Evolutionary conservation across 1,140 invertebrate species (phyloP).

Genomic region (Teleogryllus occipitalis): DNA sequence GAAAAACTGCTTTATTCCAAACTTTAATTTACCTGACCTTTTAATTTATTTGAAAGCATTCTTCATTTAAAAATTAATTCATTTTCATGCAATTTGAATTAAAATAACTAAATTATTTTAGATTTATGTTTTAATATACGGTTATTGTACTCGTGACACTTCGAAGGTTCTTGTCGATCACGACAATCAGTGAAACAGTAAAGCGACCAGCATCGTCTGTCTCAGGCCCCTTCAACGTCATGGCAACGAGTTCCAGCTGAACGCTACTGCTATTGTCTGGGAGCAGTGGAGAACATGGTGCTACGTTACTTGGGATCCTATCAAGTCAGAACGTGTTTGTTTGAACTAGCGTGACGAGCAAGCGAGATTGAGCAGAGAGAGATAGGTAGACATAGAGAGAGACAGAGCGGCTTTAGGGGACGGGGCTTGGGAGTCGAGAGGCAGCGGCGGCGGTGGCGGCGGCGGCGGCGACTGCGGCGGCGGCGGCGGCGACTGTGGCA

Average conservation of each 20-base stretch:
- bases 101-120: too few species aligned
- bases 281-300: not conserved
- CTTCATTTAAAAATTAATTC: too few species aligned
- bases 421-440: not conserved
- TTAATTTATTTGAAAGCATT: too few species aligned
- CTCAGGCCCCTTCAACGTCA: not conserved
- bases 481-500: too few species aligned
- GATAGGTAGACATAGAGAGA: not conserved
- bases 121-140: too few species aligned
- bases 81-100: too few species aligned
- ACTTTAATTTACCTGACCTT: too few species aligned
- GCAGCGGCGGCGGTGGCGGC: not conserved
- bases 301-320: not conserved
- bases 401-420: not conserved
- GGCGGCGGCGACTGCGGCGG: too few species aligned
- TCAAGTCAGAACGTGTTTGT: not conserved
- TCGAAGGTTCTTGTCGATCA: too few species aligned
- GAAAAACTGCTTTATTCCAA: too few species aligned
- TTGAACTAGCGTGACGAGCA: not conserved
- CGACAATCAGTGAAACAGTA: too few species aligned
- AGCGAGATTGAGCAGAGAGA: not conserved
- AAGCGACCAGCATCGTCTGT: not conserved
- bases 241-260: not conserved
- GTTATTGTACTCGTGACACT: too few species aligned
- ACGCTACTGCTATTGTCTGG: not conserved